Conservation (phyloP, 64 coral and sea anemone species). For the Acropora yongei region DNA sequence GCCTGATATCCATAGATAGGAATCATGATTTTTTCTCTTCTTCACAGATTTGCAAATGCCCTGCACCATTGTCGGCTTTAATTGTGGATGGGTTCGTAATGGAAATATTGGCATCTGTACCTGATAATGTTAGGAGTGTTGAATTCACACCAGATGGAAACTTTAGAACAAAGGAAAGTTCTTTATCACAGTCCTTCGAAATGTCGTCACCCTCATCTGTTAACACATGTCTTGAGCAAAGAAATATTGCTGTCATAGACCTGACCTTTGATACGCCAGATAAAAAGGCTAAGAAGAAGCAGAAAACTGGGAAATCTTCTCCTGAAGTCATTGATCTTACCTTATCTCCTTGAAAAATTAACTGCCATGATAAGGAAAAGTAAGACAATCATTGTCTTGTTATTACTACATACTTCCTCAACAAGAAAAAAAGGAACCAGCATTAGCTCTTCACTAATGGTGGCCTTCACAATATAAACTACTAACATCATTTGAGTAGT, state of each 20-base stretch:
- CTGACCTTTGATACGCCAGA: conserved; percentile 17
- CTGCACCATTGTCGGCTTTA: conserved; percentile 2
- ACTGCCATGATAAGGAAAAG: neutral
- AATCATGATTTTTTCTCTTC: neutral
- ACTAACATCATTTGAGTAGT: no score
- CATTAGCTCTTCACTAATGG: no score
- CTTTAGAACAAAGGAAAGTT: neutral
- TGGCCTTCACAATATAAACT: no score
- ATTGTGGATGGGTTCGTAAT: conserved; percentile 22
- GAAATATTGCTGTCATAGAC: conserved; percentile 21
- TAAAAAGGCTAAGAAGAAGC: conserved; percentile 3
- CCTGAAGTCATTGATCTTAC: conserved; percentile 36
- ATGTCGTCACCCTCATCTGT: neutral
- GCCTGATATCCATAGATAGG: no score
- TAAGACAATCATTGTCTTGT: no score
- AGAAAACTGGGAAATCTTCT: neutral
- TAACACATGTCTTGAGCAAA: neutral
- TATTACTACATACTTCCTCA: no score
- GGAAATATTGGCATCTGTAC: conserved; percentile 16
- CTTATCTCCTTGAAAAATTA: neutral
- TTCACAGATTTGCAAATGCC: conserved; percentile 38
- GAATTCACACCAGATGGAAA: conserved; percentile 17
- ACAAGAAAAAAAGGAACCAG: no score
- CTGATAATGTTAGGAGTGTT: conserved; percentile 17
- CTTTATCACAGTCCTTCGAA: neutral